Percentiles rank a stretch among this genome's conserved stretches.
phyloP scores from a whole-genome alignment of 2,113 vertebrate species.

The Syrrhaptes paradoxus region DNA sequence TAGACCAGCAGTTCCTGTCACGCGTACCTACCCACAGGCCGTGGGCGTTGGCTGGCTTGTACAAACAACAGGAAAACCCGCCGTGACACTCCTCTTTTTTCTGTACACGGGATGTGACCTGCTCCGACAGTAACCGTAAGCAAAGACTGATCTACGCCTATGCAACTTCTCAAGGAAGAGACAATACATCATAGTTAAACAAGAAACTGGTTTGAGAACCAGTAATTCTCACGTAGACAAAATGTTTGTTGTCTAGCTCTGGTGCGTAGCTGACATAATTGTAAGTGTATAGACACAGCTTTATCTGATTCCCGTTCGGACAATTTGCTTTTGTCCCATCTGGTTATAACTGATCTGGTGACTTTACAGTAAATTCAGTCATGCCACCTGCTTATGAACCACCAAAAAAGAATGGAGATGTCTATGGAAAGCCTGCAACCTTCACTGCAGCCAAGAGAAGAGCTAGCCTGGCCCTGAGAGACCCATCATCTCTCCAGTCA shows the following conservation, averaged over 20 bases:
- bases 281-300: background rate
- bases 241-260: background rate
- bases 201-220: background rate
- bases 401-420: background rate
- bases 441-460: background rate
- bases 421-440: background rate
- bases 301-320: background rate
- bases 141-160: background rate
- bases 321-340: rapidly evolving
- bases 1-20: background rate
- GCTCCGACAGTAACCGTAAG: background rate
- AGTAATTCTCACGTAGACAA: background rate
- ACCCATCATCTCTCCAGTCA: background rate
- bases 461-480: background rate
- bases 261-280: rapidly evolving
- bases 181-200: background rate
- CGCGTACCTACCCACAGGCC: background rate
- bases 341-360: background rate
- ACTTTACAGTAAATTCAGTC: background rate
- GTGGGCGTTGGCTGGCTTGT: background rate
- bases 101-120: background rate
- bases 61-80: background rate
- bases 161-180: background rate
- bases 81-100: background rate
- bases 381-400: background rate